Evolutionary conservation across 2,113 vertebrate genomes (phyloP), one percentile per base, ranked within the genome.

Genomic region (Pelecanus crispus): DNA sequence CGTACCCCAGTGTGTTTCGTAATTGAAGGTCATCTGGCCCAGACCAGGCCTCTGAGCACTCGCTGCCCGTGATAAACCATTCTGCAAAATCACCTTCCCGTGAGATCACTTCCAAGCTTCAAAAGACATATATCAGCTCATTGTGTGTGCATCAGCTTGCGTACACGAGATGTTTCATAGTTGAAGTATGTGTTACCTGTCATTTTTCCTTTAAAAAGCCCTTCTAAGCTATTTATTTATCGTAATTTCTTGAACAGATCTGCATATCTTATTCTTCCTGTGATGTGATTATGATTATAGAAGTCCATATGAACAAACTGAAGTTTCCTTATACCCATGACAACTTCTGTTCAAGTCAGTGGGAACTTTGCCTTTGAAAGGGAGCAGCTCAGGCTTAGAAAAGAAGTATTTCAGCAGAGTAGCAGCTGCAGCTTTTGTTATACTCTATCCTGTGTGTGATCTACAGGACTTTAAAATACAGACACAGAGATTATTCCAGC

Each of bases 21-120:
- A 59, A 26, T 38, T 25, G 32, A 38, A 63, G 34, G 13, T 38
- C 21, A 7, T 12, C 17, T 4, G 16, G 21, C 15, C 42, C 5
- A 14, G 20, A 24, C 34, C 14, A 17, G 47, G 29, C 44, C 10
- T 42, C 6, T 0, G 9, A 7, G 22, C 6, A 1, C 17, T 49
- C 0, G 0, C 45, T 13, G 19, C 11, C n/a, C 18, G 5, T 7
- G 7, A 7, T 14, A 4, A 19, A 0, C 1, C n/a, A 0, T 6
- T 3, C 10, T 52, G 8, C 36, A 6, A 26, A 24, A 22, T 44
- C 17, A 3, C 20, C 24, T 11, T 8, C 5, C 2, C 2, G 17
- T 9, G 38, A 1, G 17, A 19, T 13, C 5, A 0, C n/a, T 50
- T 36, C 26, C 56, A 17, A 14, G 15, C 12, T 36, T 3, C 7